phyloP scores from a whole-genome alignment of 92 coral and sea anemone species.

The Meandrina meandrites region DNA sequence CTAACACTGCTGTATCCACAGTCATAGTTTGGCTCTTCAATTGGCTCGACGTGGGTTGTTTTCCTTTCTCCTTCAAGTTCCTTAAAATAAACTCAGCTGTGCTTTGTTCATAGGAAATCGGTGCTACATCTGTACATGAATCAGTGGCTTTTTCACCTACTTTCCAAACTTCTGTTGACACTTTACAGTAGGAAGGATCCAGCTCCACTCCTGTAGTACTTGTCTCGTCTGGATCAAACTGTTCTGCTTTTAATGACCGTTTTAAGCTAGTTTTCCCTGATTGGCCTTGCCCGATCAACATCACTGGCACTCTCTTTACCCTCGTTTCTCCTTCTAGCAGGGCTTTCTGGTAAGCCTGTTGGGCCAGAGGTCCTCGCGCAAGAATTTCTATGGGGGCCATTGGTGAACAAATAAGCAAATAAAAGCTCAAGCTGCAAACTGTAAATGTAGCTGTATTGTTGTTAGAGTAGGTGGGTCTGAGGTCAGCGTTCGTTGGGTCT shows the following conservation, averaged over 20 bases:
- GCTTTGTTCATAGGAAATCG: not conserved
- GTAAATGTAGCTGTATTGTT: not conserved
- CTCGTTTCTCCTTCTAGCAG: not conserved
- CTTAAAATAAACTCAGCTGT: not conserved
- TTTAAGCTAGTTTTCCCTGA: not conserved
- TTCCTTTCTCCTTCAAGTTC: not conserved
- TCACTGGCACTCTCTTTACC: not conserved
- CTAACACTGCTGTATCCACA: not conserved
- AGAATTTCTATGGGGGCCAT: not conserved
- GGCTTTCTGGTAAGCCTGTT: not conserved
- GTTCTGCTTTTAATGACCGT: not conserved
- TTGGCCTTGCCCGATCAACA: not conserved
- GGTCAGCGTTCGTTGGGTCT: too few species aligned
- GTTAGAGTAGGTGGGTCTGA: too few species aligned
- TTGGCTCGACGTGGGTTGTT: not conserved
- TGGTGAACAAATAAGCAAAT: not conserved
- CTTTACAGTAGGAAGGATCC: not conserved
- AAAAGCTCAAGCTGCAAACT: not conserved
- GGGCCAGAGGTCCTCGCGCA: not conserved
- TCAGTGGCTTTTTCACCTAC: not conserved
- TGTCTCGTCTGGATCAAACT: not conserved
- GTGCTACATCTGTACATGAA: not conserved
- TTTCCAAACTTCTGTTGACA: not conserved
- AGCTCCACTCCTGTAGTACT: not conserved
- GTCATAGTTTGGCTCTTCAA: not conserved